phyloP scores from a whole-genome alignment of 2,113 vertebrate genomes.

The Bubalus kerabau region DNA sequence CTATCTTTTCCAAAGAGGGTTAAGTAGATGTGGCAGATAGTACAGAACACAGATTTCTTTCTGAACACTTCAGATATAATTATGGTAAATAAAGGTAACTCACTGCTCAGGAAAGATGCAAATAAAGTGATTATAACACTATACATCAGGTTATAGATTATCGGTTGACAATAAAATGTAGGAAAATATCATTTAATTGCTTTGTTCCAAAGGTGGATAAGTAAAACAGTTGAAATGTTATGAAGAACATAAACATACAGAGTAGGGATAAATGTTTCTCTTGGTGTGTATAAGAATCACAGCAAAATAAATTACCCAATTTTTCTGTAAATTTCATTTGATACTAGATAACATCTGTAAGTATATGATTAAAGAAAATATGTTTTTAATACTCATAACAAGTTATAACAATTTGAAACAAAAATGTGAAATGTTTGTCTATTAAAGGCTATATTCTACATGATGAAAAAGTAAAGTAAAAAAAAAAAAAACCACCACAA shows the following conservation, averaged over 20 bases:
- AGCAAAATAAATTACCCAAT: constrained; percentile 32
- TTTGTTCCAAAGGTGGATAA: constrained; percentile 29
- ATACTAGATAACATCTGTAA: constrained; percentile 42
- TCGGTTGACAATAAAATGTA: constrained; percentile 25
- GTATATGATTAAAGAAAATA: constrained; percentile 46
- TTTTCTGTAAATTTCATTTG: constrained; percentile 42
- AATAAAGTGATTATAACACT: constrained; percentile 36
- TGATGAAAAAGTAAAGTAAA: not conserved
- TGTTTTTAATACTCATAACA: constrained; percentile 43
- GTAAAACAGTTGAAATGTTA: constrained; percentile 37
- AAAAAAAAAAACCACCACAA: not conserved
- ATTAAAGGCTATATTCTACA: not conserved
- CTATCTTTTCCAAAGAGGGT: not conserved
- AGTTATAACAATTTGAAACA: not conserved
- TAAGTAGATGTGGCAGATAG: not conserved
- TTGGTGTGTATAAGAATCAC: not conserved
- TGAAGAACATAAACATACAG: constrained; percentile 5
- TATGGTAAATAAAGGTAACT: constrained; percentile 38
- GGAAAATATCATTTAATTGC: constrained; percentile 33
- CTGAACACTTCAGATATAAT: constrained; percentile 28
- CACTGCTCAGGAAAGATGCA: constrained; percentile 22
- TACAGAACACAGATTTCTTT: constrained; percentile 20
- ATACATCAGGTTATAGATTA: not conserved
- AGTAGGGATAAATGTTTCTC: constrained; percentile 8
- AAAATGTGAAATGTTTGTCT: constrained; percentile 16